phyloP scores from a whole-genome alignment of 1,140 invertebrate species.

The Trichonephila clavata region DNA sequence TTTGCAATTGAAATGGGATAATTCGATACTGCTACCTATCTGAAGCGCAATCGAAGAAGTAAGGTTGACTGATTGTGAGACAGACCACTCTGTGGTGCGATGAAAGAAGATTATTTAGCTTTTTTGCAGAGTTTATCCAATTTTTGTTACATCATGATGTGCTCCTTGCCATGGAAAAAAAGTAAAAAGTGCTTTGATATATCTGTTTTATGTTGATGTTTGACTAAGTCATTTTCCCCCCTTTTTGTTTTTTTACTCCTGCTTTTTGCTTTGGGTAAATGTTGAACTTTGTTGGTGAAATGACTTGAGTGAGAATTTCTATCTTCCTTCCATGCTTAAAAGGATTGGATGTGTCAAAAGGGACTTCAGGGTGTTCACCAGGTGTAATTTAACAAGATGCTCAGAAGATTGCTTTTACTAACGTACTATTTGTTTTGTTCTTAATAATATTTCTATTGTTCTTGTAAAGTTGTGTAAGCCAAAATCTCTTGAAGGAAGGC shows the following conservation, averaged over 20 bases:
- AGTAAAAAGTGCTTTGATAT: constrained; percentile 31
- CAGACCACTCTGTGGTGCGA: constrained; percentile 15
- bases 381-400: neutral
- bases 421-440: constrained; percentile 33
- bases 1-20: constrained; percentile 24
- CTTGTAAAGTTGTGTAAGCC: neutral
- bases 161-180: constrained; percentile 42
- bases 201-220: constrained; percentile 23
- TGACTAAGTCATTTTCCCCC: constrained; percentile 43
- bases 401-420: constrained; percentile 42
- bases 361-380: constrained; percentile 2
- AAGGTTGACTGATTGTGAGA: neutral
- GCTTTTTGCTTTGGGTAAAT: constrained; percentile 39
- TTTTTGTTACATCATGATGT: constrained; percentile 27
- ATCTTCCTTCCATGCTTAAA: neutral
- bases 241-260: constrained; percentile 11
- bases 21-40: neutral
- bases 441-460: constrained; percentile 28
- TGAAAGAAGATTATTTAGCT: constrained; percentile 26
- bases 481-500: neutral
- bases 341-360: constrained; percentile 11
- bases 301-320: constrained; percentile 25
- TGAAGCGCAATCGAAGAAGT: constrained; percentile 1
- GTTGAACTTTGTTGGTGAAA: constrained; percentile 40
- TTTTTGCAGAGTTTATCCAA: constrained; percentile 23